Base-by-base conservation (phyloP, 2,113 vertebrate species). In the Xiphophorus couchianus region DNA sequence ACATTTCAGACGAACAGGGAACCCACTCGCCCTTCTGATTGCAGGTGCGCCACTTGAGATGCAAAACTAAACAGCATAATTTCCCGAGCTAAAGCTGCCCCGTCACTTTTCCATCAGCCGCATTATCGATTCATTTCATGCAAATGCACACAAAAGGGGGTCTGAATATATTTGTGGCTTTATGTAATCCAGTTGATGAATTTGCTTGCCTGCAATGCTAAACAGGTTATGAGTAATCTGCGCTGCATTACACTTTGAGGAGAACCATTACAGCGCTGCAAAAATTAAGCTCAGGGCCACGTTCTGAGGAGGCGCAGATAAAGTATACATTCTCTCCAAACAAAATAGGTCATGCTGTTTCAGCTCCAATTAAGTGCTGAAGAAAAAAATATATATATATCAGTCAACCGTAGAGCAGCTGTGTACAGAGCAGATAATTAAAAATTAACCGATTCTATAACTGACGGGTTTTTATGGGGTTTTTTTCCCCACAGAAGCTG, bases 301-400 rank as follows among this genome's bases (percentile, higher is more conserved):
- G 87, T 91, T 87, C 81, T 84, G 82, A 92, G 86, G 86, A 90
- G 84, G 86, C 80, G 60, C 87, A 85, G 80, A 92, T 74, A 89
- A 88, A 90, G 83, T 90, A 83, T 86, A 93, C 74, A 86, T 91
- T 90, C 69, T 86, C 85, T 86, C 69, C 86, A 91, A 86, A 94
- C 91, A 92, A 95, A 95, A 94, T 94, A 92, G 94, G 94, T 94
- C 94, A 94, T 86, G 93, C 88, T 90, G 92, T 92, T 94, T 93
- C 90, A 92, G 93, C 91, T 92, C 90, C 90, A 94, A 94, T 94
- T 93, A 93, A 92, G 94, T 69, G 81, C 76, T 8, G 74, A 62
- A 78, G 51, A 58, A 62, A 73, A 76, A 84, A 66, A 85, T 0
- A 35, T 11, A 35, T 3, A 37, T 89, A 91, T 69, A 91, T 84